Conservation (phyloP, 2,797 vertebrate genomes). For the Ctenopoma multispine region DNA sequence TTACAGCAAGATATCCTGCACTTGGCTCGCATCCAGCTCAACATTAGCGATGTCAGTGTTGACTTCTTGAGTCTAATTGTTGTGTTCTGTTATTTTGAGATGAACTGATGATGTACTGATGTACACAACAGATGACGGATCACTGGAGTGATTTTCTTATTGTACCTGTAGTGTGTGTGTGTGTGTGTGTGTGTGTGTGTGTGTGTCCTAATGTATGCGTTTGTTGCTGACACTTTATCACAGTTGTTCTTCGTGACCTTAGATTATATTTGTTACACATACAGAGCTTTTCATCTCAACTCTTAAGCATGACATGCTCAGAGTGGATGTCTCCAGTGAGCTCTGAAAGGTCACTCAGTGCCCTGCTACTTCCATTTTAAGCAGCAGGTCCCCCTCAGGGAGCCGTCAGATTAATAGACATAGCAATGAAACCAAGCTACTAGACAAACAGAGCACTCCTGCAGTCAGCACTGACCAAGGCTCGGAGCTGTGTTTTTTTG, state of each 20-base stretch:
- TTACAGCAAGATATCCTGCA: not conserved
- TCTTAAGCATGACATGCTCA: slow-evolving; percentile 19
- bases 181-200: not conserved
- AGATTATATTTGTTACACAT: not conserved
- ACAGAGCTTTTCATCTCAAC: slow-evolving; percentile 34
- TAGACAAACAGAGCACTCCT: slow-evolving; percentile 29
- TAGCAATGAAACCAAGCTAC: slow-evolving; percentile 44
- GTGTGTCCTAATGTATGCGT: not conserved
- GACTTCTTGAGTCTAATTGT: not conserved
- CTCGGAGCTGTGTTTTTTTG: slow-evolving; percentile 8
- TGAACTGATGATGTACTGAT: not conserved
- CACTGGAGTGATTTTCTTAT: slow-evolving; percentile 4
- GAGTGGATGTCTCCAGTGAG: slow-evolving; percentile 46
- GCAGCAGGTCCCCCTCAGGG: slow-evolving; percentile 54
- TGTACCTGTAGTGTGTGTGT: not conserved
- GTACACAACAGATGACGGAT: slow-evolving; percentile 5
- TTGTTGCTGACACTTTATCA: slow-evolving; percentile 15
- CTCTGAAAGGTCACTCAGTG: slow-evolving; percentile 65
- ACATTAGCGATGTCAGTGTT: not conserved
- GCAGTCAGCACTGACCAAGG: not conserved
- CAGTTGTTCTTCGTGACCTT: slow-evolving; percentile 17
- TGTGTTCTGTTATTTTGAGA: not conserved
- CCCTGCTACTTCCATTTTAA: slow-evolving; percentile 65
- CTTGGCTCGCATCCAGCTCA: not conserved
- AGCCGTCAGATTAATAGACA: slow-evolving; percentile 51